These are phyloP conservation scores for Mythimna pallens DNA, from an alignment of 2,888 invertebrate genomes.

Conservation along the genomic window DNA sequence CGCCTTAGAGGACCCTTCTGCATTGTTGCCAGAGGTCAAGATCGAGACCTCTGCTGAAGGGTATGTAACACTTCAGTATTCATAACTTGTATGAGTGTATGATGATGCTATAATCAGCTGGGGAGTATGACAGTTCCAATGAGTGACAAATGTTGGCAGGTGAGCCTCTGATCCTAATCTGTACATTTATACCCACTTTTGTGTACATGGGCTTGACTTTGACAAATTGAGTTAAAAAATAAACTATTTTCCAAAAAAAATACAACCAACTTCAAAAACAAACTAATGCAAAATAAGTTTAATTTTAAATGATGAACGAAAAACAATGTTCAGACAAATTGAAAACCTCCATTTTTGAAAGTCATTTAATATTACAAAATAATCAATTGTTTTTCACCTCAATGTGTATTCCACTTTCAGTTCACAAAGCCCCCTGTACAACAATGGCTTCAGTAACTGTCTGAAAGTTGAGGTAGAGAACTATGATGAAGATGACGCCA, in stretches of 20 bases:
- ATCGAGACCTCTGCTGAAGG: conserved; percentile 74
- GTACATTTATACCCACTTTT: background rate
- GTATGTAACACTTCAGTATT: conserved; percentile 47
- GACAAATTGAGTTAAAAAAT: background rate
- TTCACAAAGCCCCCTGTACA: conserved; percentile 74
- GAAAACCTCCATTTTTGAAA: too few species aligned
- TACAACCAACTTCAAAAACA: too few species aligned
- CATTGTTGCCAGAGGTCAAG: conserved; percentile 70
- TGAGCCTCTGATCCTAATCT: conserved; percentile 11
- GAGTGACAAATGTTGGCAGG: conserved; percentile 1
- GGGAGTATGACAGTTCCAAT: background rate
- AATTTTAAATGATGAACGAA: too few species aligned
- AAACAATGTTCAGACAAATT: background rate
- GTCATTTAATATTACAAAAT: background rate
- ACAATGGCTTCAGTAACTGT: conserved; percentile 71
- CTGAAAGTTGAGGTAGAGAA: conserved; percentile 73
- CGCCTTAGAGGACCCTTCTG: conserved; percentile 55
- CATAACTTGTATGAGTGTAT: background rate
- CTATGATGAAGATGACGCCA: conserved; percentile 73
- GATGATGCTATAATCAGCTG: conserved; percentile 8
- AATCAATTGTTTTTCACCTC: background rate
- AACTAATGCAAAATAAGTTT: too few species aligned
- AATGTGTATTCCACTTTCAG: conserved; percentile 65
- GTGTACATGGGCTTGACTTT: background rate
- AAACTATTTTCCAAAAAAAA: background rate